A percentile compares a stretch with the other conserved stretches of the same genome.
Evolutionary conservation across 2,888 invertebrate genomes (phyloP).

Genomic region (Ariolimax columbianus): DNA sequence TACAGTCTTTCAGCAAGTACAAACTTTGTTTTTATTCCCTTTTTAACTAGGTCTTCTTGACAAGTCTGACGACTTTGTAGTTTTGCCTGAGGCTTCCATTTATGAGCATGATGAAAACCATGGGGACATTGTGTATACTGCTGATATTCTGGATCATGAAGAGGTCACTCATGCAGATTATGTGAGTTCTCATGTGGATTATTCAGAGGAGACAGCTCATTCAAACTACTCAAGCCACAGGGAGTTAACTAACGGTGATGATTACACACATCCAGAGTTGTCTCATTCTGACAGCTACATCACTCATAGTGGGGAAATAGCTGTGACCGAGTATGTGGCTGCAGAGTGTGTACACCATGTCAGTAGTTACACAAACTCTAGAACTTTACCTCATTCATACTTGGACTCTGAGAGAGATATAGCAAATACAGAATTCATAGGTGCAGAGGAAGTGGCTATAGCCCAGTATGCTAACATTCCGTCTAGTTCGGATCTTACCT

Average conservation of each 20-base stretch:
- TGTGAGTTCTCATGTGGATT: conserved; percentile 45
- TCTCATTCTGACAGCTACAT: conserved; percentile 25
- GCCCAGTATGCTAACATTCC: conserved; percentile 24
- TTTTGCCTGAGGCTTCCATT: conserved; percentile 48
- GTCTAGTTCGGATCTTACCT: neutral
- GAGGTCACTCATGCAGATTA: conserved; percentile 51
- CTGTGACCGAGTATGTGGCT: conserved; percentile 36
- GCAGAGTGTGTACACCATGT: conserved; percentile 28
- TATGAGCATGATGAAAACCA: conserved; percentile 38
- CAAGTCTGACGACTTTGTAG: conserved; percentile 46
- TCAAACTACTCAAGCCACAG: conserved; percentile 56
- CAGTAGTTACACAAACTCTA: conserved; percentile 16
- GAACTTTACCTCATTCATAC: conserved; percentile 17
- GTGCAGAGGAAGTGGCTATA: conserved; percentile 44
- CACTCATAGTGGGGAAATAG: conserved; percentile 26
- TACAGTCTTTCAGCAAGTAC: neutral
- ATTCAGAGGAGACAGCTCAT: conserved; percentile 48
- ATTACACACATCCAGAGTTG: conserved; percentile 22
- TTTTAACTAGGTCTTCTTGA: conserved; percentile 27
- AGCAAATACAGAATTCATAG: conserved; percentile 33
- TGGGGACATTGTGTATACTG: conserved; percentile 62
- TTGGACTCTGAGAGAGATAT: conserved; percentile 34
- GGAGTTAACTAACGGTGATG: conserved; percentile 53
- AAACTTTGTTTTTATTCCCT: neutral
- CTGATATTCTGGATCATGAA: conserved; percentile 53